These are phyloP conservation scores for Oligia strigilis DNA, from an alignment of 2,888 invertebrate genomes.

Conservation along the genomic window DNA sequence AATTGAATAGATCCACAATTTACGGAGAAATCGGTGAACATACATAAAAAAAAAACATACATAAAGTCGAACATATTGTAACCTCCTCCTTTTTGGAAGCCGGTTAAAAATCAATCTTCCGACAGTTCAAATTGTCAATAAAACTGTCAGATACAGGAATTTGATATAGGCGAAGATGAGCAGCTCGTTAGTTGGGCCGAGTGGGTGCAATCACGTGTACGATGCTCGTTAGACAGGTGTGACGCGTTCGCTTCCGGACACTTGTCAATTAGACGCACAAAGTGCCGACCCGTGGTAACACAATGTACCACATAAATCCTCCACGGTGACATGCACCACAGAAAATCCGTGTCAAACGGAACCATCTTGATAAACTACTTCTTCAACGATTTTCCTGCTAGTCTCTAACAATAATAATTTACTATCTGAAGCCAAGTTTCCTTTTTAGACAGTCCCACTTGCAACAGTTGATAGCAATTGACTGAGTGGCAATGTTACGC, in stretches of 20 bases:
- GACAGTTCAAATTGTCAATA: slow-evolving; percentile 40
- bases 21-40: too few relatives aligned
- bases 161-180: slow-evolving; percentile 57
- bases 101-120: slow-evolving; percentile 22
- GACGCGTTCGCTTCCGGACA: slow-evolving; percentile 77
- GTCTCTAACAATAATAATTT: slow-evolving; percentile 31
- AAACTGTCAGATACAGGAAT: slow-evolving; percentile 45
- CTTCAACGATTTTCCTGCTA: slow-evolving; percentile 64
- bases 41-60: too few relatives aligned
- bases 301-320: slow-evolving; percentile 81
- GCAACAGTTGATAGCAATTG: slow-evolving; percentile 4
- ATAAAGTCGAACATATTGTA: too few relatives aligned
- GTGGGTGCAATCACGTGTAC: slow-evolving; percentile 63
- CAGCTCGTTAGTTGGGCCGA: slow-evolving; percentile 54
- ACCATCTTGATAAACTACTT: slow-evolving; percentile 63
- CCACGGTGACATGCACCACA: slow-evolving; percentile 67
- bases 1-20: too few relatives aligned
- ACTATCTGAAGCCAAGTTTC: slow-evolving; percentile 26
- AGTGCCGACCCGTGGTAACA: slow-evolving; percentile 78
- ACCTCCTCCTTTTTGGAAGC: too few relatives aligned
- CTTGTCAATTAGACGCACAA: slow-evolving; percentile 86
- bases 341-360: slow-evolving; percentile 71
- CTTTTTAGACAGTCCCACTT: slow-evolving; percentile 12
- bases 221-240: slow-evolving; percentile 77
- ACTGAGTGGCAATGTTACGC: neutral